Evolutionary conservation across 2,888 invertebrate species (phyloP).

Genomic region (Drosophila mercatorum): DNA sequence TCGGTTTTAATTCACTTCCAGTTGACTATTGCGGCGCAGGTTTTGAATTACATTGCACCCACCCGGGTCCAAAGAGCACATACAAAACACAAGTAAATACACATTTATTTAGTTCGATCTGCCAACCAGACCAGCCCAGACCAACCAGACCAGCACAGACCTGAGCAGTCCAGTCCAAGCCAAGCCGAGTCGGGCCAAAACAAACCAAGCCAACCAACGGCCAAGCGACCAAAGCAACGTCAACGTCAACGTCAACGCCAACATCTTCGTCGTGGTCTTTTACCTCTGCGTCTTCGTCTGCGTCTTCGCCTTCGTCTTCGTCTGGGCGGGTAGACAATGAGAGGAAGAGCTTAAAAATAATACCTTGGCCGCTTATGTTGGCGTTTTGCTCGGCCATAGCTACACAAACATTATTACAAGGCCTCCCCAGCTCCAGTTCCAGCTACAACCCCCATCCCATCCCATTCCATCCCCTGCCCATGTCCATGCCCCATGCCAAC

Average conservation of each 20-base stretch:
- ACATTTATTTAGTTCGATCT: conserved; percentile 76
- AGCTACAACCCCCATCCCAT: neutral
- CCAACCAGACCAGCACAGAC: neutral
- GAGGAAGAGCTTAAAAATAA: conserved; percentile 79
- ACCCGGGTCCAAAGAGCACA: conserved; percentile 32
- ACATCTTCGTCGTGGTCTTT: conserved; percentile 21
- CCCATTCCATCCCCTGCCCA: neutral
- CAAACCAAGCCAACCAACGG: conserved; percentile 6
- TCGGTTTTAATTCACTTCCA: conserved; percentile 61
- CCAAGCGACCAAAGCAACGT: conserved; percentile 2
- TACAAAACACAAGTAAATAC: conserved; percentile 62
- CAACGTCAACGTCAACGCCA: conserved; percentile 14
- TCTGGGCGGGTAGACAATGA: conserved; percentile 71
- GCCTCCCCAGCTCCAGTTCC: neutral
- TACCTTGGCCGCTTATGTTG: conserved; percentile 77
- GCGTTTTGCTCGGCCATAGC: conserved; percentile 62
- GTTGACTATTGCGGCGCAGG: conserved; percentile 46
- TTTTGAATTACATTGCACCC: conserved; percentile 69
- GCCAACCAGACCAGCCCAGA: conserved; percentile 13
- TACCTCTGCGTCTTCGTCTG: conserved; percentile 16
- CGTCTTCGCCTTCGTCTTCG: conserved; percentile 23
- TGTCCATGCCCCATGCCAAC: neutral
- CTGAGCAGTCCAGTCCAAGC: neutral
- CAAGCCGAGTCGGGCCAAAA: conserved; percentile 7
- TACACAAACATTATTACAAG: conserved; percentile 44